A percentile compares a stretch with the other conserved stretches of the same genome.
These are phyloP conservation scores for Tiaroga cobitis DNA, from an alignment of 2,797 vertebrate species.

Conservation along the genomic window DNA sequence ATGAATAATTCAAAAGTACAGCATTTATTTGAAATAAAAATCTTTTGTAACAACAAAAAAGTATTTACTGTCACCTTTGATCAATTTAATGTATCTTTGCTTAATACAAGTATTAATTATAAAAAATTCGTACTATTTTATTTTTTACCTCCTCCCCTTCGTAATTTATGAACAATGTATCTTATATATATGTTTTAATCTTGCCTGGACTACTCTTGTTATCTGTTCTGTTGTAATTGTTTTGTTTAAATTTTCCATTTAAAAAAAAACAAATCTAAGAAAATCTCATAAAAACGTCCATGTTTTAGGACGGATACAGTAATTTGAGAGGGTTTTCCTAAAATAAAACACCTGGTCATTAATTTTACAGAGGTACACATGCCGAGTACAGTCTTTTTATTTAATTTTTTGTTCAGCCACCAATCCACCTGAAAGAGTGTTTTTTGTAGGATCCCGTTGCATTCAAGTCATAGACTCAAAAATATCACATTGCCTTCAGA, in stretches of 20 bases:
- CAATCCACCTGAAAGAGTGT: not conserved
- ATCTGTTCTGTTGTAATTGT: not conserved
- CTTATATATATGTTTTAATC: not conserved
- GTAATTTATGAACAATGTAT: too few relatives aligned
- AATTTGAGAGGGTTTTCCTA: not conserved
- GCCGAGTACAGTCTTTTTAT: slow-evolving; percentile 23
- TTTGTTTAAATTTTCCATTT: not conserved
- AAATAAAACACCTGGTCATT: not conserved
- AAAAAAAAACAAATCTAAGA: not conserved
- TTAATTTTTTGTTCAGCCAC: not conserved
- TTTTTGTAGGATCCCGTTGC: not conserved
- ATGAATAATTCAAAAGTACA: not conserved
- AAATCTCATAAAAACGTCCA: not conserved
- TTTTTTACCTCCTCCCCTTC: too few relatives aligned
- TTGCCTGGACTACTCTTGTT: not conserved
- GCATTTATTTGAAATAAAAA: not conserved
- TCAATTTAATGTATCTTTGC: not conserved
- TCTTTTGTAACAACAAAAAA: not conserved
- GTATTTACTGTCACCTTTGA: not conserved
- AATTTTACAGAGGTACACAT: slow-evolving; percentile 1
- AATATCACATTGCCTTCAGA: slow-evolving; percentile 15
- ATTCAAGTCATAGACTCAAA: slow-evolving; percentile 23
- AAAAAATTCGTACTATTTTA: too few relatives aligned
- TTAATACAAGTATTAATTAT: not conserved
- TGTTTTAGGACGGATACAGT: not conserved